Evolutionary conservation across 2,797 vertebrate genomes (phyloP).

Genomic region (Microhierax caerulescens): DNA sequence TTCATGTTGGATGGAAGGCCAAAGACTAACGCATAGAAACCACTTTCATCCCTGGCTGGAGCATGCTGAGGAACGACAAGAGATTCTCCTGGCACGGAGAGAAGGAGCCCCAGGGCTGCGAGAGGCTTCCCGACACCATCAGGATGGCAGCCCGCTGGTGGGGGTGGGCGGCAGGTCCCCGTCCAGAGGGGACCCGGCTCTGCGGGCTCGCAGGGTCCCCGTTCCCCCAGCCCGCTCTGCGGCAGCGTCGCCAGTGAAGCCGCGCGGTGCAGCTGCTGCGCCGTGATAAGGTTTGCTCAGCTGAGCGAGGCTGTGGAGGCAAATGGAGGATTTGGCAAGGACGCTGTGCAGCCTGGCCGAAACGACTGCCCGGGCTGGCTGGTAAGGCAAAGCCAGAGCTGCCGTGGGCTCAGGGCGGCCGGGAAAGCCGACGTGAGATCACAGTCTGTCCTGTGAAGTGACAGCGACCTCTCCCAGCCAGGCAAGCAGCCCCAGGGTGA

Average conservation of each 20-base stretch:
- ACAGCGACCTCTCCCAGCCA: neutral
- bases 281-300: neutral
- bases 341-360: neutral
- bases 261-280: neutral
- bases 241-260: neutral
- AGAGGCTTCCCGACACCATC: neutral
- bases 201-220: neutral
- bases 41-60: neutral
- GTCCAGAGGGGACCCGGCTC: fast-evolving
- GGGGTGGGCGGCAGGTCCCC: neutral
- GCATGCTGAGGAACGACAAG: neutral
- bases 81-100: fast-evolving
- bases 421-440: neutral
- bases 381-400: neutral
- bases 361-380: neutral
- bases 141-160: neutral
- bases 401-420: neutral
- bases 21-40: neutral
- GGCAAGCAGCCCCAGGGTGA: neutral
- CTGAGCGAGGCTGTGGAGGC: neutral
- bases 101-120: neutral
- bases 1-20: neutral
- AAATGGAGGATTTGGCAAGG: neutral
- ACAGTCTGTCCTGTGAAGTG: fast-evolving
- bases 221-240: neutral